Percentiles rank a stretch among this genome's conserved stretches.
Conservation (phyloP, 2,797 vertebrate species). For the Ceyx erithaca region DNA sequence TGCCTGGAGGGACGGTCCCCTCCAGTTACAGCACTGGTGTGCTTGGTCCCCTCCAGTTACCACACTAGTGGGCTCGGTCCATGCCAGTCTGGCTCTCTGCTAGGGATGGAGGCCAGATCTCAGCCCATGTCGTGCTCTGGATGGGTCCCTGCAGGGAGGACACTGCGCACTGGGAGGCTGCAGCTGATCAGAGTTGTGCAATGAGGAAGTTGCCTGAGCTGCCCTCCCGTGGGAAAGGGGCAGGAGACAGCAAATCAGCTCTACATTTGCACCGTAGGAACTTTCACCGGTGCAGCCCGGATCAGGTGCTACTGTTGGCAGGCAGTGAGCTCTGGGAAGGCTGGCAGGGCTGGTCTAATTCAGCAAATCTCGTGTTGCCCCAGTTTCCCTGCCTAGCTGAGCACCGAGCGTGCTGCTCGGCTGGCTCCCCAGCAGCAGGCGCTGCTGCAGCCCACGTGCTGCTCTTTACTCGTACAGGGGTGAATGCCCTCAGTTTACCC, state of each 20-base stretch:
- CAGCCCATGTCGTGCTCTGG: accelerated
- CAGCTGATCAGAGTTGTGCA: not conserved
- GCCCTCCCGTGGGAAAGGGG: not conserved
- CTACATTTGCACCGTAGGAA: conserved; percentile 14
- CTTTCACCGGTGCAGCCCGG: not conserved
- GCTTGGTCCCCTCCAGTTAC: accelerated
- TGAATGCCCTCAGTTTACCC: conserved; percentile 61
- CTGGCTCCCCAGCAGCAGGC: conserved; percentile 16
- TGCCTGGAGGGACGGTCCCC: not conserved
- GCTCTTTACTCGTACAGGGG: conserved; percentile 12
- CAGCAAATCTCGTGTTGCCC: conserved; percentile 41
- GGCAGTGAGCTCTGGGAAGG: not conserved
- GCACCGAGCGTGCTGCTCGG: not conserved
- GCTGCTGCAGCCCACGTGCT: conserved; percentile 11
- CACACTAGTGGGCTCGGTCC: accelerated
- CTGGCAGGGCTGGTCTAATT: conserved; percentile 45
- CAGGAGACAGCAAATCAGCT: not conserved
- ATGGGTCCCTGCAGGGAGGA: not conserved
- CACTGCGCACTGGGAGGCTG: not conserved
- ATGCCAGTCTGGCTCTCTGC: not conserved
- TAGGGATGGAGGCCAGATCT: not conserved
- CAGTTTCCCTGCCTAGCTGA: conserved; percentile 37
- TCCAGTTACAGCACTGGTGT: accelerated
- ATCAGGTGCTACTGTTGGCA: not conserved
- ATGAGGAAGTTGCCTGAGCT: not conserved